These are phyloP conservation scores for Holocentrus rufus DNA, from an alignment of 2,797 vertebrate species.

Conservation along the genomic window DNA sequence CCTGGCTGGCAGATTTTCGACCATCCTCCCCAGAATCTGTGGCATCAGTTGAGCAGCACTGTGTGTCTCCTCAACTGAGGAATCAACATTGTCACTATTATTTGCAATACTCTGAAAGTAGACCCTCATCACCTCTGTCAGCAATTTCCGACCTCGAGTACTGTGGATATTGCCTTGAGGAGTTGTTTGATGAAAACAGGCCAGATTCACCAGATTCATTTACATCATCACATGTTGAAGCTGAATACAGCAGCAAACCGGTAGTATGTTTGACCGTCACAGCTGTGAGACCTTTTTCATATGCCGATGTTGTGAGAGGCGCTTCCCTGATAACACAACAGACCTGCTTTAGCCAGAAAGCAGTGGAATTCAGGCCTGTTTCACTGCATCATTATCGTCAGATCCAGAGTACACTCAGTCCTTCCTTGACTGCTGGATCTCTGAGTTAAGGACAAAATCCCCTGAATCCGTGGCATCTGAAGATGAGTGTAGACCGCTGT, in stretches of 20 bases:
- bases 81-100: conserved; percentile 3
- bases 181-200: conserved; percentile 10
- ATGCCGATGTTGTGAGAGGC: conserved; percentile 8
- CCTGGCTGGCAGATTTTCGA: neutral
- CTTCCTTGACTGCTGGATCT: neutral
- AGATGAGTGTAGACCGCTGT: too few species aligned
- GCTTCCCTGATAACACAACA: neutral
- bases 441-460: conserved; percentile 2
- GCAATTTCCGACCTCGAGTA: neutral
- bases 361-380: neutral
- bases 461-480: too few species aligned
- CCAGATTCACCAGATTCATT: conserved; percentile 13
- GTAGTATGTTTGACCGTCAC: neutral
- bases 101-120: neutral
- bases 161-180: neutral
- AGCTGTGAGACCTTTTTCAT: neutral
- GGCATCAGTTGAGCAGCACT: neutral
- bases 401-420: neutral
- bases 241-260: neutral
- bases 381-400: neutral
- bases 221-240: neutral
- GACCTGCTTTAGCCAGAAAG: neutral
- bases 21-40: conserved; percentile 1
- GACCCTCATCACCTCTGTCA: neutral
- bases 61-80: neutral